phyloP scores from a whole-genome alignment of 2,113 vertebrate genomes.

The Hemicordylus capensis region DNA sequence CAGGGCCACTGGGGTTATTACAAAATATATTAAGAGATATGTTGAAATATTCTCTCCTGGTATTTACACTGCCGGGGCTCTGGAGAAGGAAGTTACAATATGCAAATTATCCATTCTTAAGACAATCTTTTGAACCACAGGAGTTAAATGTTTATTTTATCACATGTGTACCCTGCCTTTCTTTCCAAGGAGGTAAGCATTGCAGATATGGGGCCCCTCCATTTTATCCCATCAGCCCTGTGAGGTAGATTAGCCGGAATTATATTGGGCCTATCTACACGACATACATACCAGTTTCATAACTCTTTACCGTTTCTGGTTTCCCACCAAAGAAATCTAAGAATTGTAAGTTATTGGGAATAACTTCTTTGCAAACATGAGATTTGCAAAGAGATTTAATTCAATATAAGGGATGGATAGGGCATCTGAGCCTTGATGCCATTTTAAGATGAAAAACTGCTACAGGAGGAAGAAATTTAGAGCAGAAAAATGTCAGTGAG shows the following conservation, averaged over 20 bases:
- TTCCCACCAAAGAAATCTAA: neutral
- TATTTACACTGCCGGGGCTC: neutral
- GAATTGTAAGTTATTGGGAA: neutral
- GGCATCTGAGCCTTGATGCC: too few species aligned
- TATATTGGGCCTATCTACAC: neutral
- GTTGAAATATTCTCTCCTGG: neutral
- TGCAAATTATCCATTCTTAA: neutral
- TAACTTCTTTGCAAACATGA: neutral
- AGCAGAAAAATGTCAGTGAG: too few species aligned
- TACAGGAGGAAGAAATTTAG: too few species aligned
- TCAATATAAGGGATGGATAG: neutral
- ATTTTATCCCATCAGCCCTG: neutral
- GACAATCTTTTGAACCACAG: neutral
- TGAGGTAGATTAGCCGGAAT: neutral
- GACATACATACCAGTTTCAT: neutral
- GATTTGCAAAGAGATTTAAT: neutral
- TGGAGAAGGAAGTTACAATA: neutral
- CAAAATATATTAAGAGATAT: neutral
- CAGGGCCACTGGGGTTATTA: neutral
- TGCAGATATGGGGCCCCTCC: neutral
- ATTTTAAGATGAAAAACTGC: too few species aligned
- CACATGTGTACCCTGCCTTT: neutral
- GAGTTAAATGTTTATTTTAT: neutral
- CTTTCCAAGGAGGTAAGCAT: neutral
- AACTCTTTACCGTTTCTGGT: neutral